A percentile compares a stretch with the other conserved stretches of the same genome.
Evolutionary conservation across 2,888 invertebrate species (phyloP).

Genomic region (Drosophila pegasa): DNA sequence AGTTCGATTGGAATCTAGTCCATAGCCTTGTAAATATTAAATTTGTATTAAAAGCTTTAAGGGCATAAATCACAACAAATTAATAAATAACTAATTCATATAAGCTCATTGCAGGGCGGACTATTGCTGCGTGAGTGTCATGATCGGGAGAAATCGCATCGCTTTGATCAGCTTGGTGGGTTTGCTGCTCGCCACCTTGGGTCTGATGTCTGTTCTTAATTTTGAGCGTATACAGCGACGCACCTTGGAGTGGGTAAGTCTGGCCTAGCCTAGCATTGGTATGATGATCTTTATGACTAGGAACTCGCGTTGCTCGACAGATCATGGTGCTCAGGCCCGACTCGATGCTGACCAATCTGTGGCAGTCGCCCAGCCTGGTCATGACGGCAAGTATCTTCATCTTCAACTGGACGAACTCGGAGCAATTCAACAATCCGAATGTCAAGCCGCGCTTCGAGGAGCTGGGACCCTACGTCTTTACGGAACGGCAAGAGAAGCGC

Average conservation of each 20-base stretch:
- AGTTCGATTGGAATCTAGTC: too few relatives aligned
- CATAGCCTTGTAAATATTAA: too few relatives aligned
- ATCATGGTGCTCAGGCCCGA: constrained; percentile 87
- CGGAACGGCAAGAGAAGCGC: constrained; percentile 88
- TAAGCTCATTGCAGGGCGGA: constrained; percentile 25
- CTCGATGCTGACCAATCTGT: constrained; percentile 85
- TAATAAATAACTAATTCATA: too few relatives aligned
- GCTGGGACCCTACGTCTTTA: constrained; percentile 88
- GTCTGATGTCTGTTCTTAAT: constrained; percentile 51
- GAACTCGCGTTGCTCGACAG: constrained; percentile 81
- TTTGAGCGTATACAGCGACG: constrained; percentile 55
- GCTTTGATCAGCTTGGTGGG: constrained; percentile 57
- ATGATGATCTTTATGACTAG: neutral
- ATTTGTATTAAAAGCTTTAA: too few relatives aligned
- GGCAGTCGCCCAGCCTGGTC: constrained; percentile 88
- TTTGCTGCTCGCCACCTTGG: constrained; percentile 42
- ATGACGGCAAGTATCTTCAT: constrained; percentile 88
- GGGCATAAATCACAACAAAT: too few relatives aligned
- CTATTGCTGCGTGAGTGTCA: constrained; percentile 19
- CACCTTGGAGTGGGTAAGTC: constrained; percentile 55
- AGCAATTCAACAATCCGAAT: constrained; percentile 86
- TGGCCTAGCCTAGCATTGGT: neutral
- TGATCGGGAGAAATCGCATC: constrained; percentile 67
- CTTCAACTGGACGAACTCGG: constrained; percentile 92
- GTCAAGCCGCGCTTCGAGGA: constrained; percentile 86